Conservation (phyloP, 2,797 vertebrate species). For the Lepilemur septentrionalis region DNA sequence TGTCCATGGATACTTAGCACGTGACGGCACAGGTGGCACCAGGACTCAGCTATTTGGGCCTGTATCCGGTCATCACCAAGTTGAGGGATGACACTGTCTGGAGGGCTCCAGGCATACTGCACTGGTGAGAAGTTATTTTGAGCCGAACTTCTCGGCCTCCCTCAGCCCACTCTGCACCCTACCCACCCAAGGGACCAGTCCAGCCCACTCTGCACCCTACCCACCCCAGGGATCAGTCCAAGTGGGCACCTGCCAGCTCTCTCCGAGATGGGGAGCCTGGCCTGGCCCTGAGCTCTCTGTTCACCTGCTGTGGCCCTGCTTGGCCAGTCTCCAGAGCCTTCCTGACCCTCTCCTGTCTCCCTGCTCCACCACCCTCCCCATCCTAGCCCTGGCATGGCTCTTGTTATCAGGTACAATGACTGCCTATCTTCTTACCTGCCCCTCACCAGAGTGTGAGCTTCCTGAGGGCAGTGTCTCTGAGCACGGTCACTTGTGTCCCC, state of each 20-base stretch:
- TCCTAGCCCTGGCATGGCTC: neutral
- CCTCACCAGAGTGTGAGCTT: neutral
- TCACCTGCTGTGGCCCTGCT: neutral
- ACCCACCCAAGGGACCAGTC: neutral
- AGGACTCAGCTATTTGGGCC: neutral
- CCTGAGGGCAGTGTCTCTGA: neutral
- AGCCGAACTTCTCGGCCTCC: neutral
- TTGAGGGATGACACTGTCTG: neutral
- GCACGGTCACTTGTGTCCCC: neutral
- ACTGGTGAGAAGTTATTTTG: neutral
- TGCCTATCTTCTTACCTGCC: neutral
- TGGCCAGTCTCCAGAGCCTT: neutral
- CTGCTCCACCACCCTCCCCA: fast-evolving
- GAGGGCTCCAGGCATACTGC: neutral
- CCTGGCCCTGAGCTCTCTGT: neutral
- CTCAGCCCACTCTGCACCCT: too few species aligned
- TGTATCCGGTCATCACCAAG: neutral
- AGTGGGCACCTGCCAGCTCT: neutral
- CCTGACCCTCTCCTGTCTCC: neutral
- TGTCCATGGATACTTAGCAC: neutral
- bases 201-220: too few species aligned
- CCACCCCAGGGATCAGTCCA: neutral
- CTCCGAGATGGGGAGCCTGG: too few species aligned
- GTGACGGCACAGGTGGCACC: neutral
- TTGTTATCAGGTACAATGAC: neutral